phyloP scores from a whole-genome alignment of 2,113 vertebrate genomes.

The Nycticorax nycticorax region DNA sequence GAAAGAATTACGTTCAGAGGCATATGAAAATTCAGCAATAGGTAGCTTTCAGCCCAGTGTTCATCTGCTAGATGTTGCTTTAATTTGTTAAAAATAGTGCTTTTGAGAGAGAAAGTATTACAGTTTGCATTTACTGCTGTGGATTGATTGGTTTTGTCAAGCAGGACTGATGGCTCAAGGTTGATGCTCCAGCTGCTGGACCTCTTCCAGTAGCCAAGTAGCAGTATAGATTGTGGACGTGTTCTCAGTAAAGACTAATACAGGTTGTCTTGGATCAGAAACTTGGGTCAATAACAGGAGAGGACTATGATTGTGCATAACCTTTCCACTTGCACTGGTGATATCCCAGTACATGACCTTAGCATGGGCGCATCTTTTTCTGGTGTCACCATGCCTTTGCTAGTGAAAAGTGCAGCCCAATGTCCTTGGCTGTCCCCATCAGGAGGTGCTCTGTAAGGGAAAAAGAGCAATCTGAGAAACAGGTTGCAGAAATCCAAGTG shows the following conservation, averaged over 20 bases:
- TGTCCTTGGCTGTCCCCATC: not conserved
- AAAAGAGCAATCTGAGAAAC: not conserved
- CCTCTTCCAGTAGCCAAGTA: not conserved
- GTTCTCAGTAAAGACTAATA: not conserved
- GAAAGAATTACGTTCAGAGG: not conserved
- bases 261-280: not conserved
- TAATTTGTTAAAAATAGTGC: not conserved
- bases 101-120: not conserved
- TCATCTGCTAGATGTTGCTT: not conserved
- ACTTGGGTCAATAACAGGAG: not conserved
- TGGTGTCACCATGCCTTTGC: not conserved
- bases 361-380: accelerated
- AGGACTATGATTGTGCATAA: not conserved
- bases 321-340: not conserved
- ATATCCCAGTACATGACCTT: not conserved
- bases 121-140: not conserved
- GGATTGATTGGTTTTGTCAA: not conserved
- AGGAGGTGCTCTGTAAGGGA: not conserved
- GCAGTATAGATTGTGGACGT: not conserved
- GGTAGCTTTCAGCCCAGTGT: not conserved
- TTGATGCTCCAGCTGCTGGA: not conserved
- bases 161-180: not conserved
- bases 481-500: not conserved
- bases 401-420: not conserved
- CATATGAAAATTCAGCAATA: not conserved